phyloP scores from a whole-genome alignment of 2,797 vertebrate genomes.

The Lacerta bilineata region DNA sequence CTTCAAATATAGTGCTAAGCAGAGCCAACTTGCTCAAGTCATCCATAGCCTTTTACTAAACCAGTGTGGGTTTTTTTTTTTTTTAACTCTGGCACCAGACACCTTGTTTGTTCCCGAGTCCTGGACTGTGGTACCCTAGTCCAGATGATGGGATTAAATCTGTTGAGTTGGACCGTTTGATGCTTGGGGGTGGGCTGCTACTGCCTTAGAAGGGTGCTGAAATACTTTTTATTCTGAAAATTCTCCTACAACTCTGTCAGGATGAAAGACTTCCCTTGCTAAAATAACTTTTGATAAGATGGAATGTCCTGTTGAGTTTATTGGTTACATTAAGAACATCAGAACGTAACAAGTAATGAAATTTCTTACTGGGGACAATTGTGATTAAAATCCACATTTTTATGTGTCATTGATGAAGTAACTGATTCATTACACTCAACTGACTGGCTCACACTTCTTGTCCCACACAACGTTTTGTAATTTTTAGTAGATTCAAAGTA shows the following conservation, averaged over 20 bases:
- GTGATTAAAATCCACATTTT: neutral
- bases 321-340: neutral
- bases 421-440: neutral
- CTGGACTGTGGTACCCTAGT: neutral
- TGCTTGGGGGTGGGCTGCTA: too few relatives aligned
- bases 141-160: neutral
- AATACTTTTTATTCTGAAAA: neutral
- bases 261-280: neutral
- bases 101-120: neutral
- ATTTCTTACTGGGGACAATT: neutral
- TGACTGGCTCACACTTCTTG: neutral
- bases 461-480: neutral
- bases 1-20: neutral
- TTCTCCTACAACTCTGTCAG: neutral
- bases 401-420: too few relatives aligned
- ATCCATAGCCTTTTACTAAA: neutral
- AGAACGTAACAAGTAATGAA: neutral
- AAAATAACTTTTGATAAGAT: neutral
- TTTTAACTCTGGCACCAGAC: neutral
- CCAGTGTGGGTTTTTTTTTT: too few relatives aligned
- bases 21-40: neutral
- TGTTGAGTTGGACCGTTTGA: neutral
- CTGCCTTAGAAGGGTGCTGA: neutral
- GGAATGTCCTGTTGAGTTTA: neutral
- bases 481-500: neutral